Percentiles rank a stretch among this genome's conserved stretches.
Evolutionary conservation across 2,888 invertebrate genomes (phyloP).

Genomic region (Tolmerus cingulatus): DNA sequence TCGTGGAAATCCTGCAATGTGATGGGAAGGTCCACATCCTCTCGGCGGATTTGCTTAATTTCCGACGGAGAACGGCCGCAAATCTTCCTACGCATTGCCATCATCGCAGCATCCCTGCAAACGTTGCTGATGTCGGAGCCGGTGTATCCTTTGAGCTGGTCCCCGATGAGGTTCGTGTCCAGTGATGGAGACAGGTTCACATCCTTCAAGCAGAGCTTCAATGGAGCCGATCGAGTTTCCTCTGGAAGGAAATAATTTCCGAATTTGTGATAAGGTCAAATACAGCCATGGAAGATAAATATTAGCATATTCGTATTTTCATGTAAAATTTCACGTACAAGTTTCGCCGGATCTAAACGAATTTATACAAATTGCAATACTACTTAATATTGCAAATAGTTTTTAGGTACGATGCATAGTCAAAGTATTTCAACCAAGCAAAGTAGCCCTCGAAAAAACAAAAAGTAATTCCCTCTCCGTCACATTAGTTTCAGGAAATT

Average conservation of each 20-base stretch:
- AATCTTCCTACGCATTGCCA: slow-evolving; percentile 85
- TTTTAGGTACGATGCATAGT: too few species aligned
- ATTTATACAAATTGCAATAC: too few species aligned
- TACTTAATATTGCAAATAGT: too few species aligned
- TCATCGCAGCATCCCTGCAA: slow-evolving; percentile 91
- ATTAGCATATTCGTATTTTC: too few species aligned
- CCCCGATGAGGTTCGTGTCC: slow-evolving; percentile 70
- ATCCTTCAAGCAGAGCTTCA: slow-evolving; percentile 75
- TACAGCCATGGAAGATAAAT: background rate
- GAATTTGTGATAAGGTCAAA: background rate
- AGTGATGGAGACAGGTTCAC: slow-evolving; percentile 71
- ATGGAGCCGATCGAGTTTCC: slow-evolving; percentile 71
- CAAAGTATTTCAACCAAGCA: too few species aligned
- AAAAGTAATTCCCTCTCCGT: too few species aligned
- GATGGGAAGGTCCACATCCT: slow-evolving; percentile 82
- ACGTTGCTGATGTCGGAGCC: slow-evolving; percentile 89
- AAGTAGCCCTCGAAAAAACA: too few species aligned
- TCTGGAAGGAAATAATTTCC: slow-evolving; percentile 64
- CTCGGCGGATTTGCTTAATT: slow-evolving; percentile 78
- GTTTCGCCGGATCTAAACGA: too few species aligned
- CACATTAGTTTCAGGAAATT: too few species aligned
- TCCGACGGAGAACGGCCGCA: slow-evolving; percentile 80
- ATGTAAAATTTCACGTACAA: too few species aligned
- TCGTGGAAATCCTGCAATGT: slow-evolving; percentile 75
- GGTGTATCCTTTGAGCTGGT: slow-evolving; percentile 79